Evolutionary conservation across 2,888 invertebrate species (phyloP).

Genomic region (Callosobruchus maculatus): DNA sequence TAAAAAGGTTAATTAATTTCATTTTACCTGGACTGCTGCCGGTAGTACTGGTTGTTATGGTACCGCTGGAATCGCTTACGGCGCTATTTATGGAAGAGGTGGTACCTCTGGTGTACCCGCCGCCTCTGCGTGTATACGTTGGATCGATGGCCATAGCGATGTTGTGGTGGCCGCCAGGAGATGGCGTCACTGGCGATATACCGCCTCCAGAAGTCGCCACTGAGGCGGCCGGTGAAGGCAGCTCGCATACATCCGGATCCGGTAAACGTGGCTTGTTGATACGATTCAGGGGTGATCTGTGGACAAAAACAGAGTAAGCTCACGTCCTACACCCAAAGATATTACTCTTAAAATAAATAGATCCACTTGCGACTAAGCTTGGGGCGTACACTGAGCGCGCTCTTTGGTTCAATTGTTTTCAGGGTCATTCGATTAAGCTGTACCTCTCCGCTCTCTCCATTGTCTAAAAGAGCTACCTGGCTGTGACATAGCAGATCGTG

Average conservation of each 20-base stretch:
- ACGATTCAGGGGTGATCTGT: constrained; percentile 35
- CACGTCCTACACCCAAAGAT: too few species aligned
- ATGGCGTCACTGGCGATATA: constrained; percentile 25
- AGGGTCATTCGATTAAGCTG: too few species aligned
- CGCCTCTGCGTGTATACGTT: constrained; percentile 51
- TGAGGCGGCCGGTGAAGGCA: constrained; percentile 1
- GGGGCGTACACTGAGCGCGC: too few species aligned
- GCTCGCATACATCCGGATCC: constrained; percentile 37
- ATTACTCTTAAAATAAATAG: too few species aligned
- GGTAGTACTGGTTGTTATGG: constrained; percentile 40
- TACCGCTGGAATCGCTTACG: constrained; percentile 29
- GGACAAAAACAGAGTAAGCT: background rate
- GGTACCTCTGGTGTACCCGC: constrained; percentile 28
- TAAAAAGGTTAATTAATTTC: too few species aligned
- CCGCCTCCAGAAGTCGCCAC: constrained; percentile 11
- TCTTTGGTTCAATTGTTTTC: too few species aligned
- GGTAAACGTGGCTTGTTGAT: constrained; percentile 42
- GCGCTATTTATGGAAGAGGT: constrained; percentile 42
- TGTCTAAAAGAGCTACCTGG: too few species aligned
- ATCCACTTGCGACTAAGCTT: too few species aligned
- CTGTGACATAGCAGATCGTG: too few species aligned
- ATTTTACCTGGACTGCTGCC: constrained; percentile 44
- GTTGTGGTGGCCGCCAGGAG: constrained; percentile 50
- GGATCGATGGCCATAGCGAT: constrained; percentile 68
- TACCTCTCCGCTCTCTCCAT: too few species aligned